Evolutionary conservation across 2,888 invertebrate genomes (phyloP).

Genomic region (Rotaria sp.): DNA sequence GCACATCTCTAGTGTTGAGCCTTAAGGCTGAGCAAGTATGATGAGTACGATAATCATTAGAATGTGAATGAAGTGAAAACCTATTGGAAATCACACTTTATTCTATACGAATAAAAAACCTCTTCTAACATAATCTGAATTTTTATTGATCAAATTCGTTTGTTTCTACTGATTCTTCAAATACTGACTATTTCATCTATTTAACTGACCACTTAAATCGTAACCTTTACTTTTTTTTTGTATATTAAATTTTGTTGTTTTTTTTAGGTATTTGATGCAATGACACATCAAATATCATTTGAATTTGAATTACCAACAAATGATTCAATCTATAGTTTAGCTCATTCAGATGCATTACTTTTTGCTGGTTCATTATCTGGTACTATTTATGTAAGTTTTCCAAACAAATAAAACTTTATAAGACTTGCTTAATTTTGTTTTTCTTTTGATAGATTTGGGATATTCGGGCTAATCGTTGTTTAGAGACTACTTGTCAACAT

Average conservation of each 20-base stretch:
- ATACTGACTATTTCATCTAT: too few species aligned
- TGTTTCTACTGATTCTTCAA: too few species aligned
- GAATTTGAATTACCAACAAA: constrained; percentile 17
- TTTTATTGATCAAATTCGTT: too few species aligned
- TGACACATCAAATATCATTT: not conserved
- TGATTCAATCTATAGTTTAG: constrained; percentile 27
- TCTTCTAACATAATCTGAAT: too few species aligned
- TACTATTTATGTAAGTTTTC: not conserved
- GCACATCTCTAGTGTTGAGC: too few species aligned
- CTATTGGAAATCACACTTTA: too few species aligned
- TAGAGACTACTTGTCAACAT: not conserved
- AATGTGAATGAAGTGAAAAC: too few species aligned
- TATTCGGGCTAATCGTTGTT: constrained; percentile 7
- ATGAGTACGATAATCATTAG: too few species aligned
- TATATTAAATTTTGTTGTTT: not conserved
- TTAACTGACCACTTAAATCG: too few species aligned
- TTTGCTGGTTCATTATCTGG: constrained; percentile 15
- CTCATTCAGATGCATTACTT: not conserved
- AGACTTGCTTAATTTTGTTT: not conserved
- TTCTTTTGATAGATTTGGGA: not conserved
- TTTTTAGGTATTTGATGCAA: not conserved
- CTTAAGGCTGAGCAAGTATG: too few species aligned
- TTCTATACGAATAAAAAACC: too few species aligned
- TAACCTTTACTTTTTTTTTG: too few species aligned
- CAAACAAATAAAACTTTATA: not conserved